Conservation (phyloP, 2,797 vertebrate genomes). For the Sebastes paucispinis region DNA sequence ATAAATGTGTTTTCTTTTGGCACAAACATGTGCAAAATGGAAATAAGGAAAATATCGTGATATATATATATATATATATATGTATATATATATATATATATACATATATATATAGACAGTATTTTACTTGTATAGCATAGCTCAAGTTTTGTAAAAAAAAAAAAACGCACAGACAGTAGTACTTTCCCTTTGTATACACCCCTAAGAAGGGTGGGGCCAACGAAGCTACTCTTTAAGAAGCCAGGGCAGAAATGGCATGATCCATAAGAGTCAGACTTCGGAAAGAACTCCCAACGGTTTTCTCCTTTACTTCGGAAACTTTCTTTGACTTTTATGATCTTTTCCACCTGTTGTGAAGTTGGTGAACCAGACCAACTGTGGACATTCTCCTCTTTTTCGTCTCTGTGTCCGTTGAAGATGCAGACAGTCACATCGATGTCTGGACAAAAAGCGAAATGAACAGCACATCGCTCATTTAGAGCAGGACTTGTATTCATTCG, state of each 20-base stretch:
- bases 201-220: constrained; percentile 6
- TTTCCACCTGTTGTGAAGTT: not conserved
- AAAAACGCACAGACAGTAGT: not conserved
- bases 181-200: not conserved
- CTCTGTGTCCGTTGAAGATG: not conserved
- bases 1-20: not conserved
- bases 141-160: not conserved
- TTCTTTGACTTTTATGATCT: not conserved
- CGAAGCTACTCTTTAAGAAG: constrained; percentile 11
- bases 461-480: constrained; percentile 1
- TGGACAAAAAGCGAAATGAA: constrained; percentile 1
- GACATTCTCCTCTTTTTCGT: not conserved
- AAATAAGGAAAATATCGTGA: not conserved
- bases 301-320: not conserved
- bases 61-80: too few relatives aligned
- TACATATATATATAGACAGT: too few relatives aligned
- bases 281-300: not conserved
- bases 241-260: not conserved
- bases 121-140: not conserved
- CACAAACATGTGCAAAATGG: not conserved
- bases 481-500: not conserved
- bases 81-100: too few relatives aligned
- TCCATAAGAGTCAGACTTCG: not conserved
- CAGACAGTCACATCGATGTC: not conserved
- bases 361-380: constrained; percentile 43